Evolutionary conservation across 2,797 vertebrate genomes (phyloP).

Genomic region (Esox masquinongy): DNA sequence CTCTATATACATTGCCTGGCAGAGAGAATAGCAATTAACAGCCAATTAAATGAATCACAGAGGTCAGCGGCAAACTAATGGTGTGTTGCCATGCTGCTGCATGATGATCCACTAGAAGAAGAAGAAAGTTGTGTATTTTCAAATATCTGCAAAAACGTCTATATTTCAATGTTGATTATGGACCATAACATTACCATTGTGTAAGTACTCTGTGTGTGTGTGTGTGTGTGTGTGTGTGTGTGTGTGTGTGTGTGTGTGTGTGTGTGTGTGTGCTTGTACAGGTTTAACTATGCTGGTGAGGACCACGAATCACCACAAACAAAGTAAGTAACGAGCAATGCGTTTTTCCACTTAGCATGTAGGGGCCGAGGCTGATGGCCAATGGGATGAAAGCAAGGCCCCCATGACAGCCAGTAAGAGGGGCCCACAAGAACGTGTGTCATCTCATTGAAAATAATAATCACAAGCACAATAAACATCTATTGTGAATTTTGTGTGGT

Average conservation of each 20-base stretch:
- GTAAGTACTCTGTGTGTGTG: not conserved
- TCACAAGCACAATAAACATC: no score
- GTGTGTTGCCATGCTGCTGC: slow-evolving; percentile 66
- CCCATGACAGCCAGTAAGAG: no score
- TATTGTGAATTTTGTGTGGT: no score
- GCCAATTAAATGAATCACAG: slow-evolving; percentile 79
- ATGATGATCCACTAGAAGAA: slow-evolving; percentile 55
- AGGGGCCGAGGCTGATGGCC: no score
- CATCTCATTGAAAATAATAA: no score
- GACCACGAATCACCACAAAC: no score
- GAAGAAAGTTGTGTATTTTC: not conserved
- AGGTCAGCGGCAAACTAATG: slow-evolving; percentile 73
- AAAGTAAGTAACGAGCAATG: no score
- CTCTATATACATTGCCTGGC: slow-evolving; percentile 73
- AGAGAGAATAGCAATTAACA: slow-evolving; percentile 79
- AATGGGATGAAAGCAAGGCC: no score
- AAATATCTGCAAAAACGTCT: slow-evolving; percentile 58
- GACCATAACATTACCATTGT: not conserved
- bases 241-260: not conserved
- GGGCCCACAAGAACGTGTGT: no score
- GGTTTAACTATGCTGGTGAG: no score
- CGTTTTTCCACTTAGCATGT: no score
- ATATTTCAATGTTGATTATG: slow-evolving; percentile 57
- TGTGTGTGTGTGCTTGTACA: not conserved
- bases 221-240: slow-evolving; percentile 12